Percentiles rank a stretch among this genome's conserved stretches.
phyloP scores from a whole-genome alignment of 2,888 invertebrate species.

The Chrysolina oricalcia region DNA sequence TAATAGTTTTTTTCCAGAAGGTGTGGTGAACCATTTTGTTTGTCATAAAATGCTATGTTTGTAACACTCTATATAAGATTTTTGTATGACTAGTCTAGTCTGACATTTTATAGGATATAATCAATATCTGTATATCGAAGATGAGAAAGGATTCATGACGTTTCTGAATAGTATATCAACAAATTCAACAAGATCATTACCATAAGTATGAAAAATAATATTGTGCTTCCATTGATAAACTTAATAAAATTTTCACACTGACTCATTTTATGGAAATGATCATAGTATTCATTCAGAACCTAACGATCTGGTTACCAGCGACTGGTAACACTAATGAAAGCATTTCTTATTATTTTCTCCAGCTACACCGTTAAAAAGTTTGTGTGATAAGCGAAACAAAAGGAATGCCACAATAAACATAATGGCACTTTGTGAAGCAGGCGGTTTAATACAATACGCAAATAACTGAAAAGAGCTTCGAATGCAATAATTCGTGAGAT shows the following conservation, averaged over 20 bases:
- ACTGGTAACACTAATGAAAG: background rate
- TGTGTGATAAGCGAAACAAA: constrained; percentile 18
- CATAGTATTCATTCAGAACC: background rate
- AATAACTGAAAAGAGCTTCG: constrained; percentile 16
- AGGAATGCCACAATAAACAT: constrained; percentile 16
- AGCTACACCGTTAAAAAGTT: background rate
- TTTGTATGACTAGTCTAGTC: too few relatives aligned
- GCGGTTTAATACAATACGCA: constrained; percentile 19
- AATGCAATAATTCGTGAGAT: constrained; percentile 31
- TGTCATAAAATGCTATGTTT: too few relatives aligned
- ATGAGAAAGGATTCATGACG: too few relatives aligned
- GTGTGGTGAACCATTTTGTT: too few relatives aligned
- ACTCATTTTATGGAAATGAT: background rate
- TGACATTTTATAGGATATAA: too few relatives aligned
- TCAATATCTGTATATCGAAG: too few relatives aligned
- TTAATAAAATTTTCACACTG: background rate
- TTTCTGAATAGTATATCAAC: too few relatives aligned
- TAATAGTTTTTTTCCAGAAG: too few relatives aligned
- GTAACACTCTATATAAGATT: too few relatives aligned
- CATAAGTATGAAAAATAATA: too few relatives aligned
- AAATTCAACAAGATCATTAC: too few relatives aligned
- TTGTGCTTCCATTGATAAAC: too few relatives aligned
- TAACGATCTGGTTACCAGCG: background rate
- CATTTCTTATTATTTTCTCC: background rate
- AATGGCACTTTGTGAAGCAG: constrained; percentile 20